phyloP scores from a whole-genome alignment of 2,113 vertebrate species.

The Ammodramus savannarum region DNA sequence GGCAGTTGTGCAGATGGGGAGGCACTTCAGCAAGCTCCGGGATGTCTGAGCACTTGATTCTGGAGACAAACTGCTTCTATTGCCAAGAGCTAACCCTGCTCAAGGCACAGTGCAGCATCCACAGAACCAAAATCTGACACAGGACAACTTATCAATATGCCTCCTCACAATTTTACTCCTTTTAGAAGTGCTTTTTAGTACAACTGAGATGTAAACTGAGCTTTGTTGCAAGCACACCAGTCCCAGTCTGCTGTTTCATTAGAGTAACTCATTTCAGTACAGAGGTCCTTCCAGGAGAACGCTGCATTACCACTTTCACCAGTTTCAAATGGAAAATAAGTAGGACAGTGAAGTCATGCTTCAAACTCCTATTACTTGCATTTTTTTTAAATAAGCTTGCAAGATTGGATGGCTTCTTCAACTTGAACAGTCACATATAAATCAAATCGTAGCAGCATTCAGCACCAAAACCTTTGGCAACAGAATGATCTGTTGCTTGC shows the following conservation, averaged over 20 bases:
- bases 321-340: not conserved
- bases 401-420: not conserved
- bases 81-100: not conserved
- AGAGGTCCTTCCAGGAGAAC: not conserved
- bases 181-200: not conserved
- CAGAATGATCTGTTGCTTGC: not conserved
- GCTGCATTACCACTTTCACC: not conserved
- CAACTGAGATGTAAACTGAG: not conserved
- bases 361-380: not conserved
- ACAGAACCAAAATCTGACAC: not conserved
- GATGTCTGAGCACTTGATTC: not conserved
- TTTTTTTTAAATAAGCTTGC: not conserved
- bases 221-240: constrained; percentile 14
- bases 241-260: not conserved
- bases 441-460: constrained; percentile 4
- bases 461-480: constrained; percentile 1
- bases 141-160: not conserved
- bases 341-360: not conserved
- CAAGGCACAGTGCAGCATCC: not conserved
- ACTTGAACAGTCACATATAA: not conserved
- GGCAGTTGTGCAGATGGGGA: not conserved
- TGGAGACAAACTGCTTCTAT: not conserved
- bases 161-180: not conserved
- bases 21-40: not conserved
- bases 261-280: not conserved